These are phyloP conservation scores for Sapayoa aenigma DNA, from an alignment of 2,113 vertebrate species.

Conservation along the genomic window DNA sequence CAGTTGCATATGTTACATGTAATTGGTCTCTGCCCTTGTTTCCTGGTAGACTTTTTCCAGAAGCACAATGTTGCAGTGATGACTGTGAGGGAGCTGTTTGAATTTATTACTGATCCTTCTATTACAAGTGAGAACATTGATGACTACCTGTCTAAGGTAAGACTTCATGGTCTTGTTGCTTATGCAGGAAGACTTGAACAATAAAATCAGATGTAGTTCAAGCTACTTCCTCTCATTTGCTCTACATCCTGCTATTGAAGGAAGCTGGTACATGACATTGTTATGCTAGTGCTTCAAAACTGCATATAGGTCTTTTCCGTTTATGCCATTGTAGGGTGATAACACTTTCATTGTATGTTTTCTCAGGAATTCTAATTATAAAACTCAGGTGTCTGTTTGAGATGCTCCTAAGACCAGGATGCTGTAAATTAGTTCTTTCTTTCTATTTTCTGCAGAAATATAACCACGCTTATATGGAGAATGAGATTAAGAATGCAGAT, in stretches of 20 bases:
- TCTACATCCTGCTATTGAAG: background rate
- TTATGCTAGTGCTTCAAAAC: background rate
- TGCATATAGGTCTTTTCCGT: background rate
- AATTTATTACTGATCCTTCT: constrained; percentile 91
- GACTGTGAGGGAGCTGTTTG: constrained; percentile 93
- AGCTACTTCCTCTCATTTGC: background rate
- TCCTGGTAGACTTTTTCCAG: constrained; percentile 85
- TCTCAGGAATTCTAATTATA: background rate
- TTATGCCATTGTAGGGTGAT: background rate
- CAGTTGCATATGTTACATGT: background rate
- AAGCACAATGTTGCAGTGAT: constrained; percentile 86
- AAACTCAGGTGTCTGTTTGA: background rate
- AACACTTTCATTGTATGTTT: background rate
- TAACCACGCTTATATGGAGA: background rate
- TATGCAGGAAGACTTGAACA: background rate
- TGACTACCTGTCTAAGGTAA: constrained; percentile 87
- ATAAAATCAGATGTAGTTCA: background rate
- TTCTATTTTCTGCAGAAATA: background rate
- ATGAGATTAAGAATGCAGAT: background rate
- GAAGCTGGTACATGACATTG: background rate
- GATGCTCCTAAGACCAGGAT: background rate
- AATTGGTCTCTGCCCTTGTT: background rate
- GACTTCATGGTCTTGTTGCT: background rate
- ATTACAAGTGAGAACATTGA: constrained; percentile 87
- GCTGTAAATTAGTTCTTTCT: background rate